Evolutionary conservation across 1,140 invertebrate species (phyloP).

Genomic region (Drosophila novamexicana): DNA sequence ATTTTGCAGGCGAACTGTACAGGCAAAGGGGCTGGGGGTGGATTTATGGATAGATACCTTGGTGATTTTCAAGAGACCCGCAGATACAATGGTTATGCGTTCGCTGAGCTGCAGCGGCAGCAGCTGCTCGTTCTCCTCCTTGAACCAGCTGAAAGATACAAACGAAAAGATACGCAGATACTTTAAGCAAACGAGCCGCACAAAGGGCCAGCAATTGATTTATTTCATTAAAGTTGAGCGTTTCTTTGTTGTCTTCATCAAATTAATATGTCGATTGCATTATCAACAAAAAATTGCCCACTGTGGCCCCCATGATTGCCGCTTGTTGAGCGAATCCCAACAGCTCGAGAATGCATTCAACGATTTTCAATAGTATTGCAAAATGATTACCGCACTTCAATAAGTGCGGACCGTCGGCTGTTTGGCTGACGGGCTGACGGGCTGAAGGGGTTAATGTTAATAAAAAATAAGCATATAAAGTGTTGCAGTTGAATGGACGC

Average conservation of each 20-base stretch:
- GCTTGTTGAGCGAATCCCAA: slow-evolving; percentile 15
- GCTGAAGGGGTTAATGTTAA: slow-evolving; percentile 2
- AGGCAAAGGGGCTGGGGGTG: not conserved
- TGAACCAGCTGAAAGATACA: slow-evolving; percentile 87
- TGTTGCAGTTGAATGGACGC: not conserved
- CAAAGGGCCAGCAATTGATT: slow-evolving; percentile 14
- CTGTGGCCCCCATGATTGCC: slow-evolving; percentile 51
- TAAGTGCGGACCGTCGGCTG: not conserved
- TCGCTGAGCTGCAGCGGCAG: slow-evolving; percentile 87
- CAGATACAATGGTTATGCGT: slow-evolving; percentile 86
- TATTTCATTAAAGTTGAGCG: slow-evolving; percentile 8
- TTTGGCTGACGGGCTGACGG: too few species aligned
- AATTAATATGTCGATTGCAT: slow-evolving; percentile 71
- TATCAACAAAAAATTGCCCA: slow-evolving; percentile 59
- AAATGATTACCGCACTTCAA: slow-evolving; percentile 22
- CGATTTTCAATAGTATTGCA: slow-evolving; percentile 12
- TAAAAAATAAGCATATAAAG: slow-evolving; percentile 10
- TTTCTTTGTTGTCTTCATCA: slow-evolving; percentile 47
- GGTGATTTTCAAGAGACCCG: slow-evolving; percentile 87
- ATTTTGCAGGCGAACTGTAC: slow-evolving; percentile 19
- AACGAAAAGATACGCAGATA: slow-evolving; percentile 10
- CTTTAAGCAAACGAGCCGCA: slow-evolving; percentile 43
- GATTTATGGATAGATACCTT: slow-evolving; percentile 83
- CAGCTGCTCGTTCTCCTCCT: slow-evolving; percentile 88
- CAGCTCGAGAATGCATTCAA: slow-evolving; percentile 10